Conservation (phyloP, 2,888 invertebrate species). For the Anoncus sp. region DNA sequence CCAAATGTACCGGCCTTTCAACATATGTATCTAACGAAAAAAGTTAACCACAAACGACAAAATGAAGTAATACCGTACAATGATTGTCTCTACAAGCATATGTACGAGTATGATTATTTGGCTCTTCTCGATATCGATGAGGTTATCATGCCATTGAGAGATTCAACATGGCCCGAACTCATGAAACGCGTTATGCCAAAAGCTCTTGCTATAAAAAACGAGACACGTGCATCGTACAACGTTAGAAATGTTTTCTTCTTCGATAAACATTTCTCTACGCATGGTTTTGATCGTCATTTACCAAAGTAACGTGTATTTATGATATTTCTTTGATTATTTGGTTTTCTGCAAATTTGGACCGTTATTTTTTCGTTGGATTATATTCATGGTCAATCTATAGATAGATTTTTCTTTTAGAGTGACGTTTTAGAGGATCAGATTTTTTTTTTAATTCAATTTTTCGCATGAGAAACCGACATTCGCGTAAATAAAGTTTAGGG, state of each 20-base stretch:
- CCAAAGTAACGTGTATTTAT: conserved; percentile 84
- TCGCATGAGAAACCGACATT: too few species aligned
- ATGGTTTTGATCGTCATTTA: conserved; percentile 91
- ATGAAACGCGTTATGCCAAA: conserved; percentile 90
- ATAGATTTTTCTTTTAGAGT: too few species aligned
- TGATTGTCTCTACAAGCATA: conserved; percentile 96
- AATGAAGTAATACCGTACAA: conserved; percentile 98
- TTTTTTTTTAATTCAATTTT: too few species aligned
- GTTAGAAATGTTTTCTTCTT: conserved; percentile 97
- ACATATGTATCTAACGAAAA: conserved; percentile 95
- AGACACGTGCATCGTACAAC: conserved; percentile 92
- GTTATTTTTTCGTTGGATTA: background rate
- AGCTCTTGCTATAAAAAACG: conserved; percentile 87
- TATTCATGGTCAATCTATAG: too few species aligned
- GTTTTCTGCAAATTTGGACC: background rate
- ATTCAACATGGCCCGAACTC: conserved; percentile 90
- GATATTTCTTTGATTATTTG: background rate
- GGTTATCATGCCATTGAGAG: conserved; percentile 95
- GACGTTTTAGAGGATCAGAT: too few species aligned
- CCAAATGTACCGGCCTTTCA: conserved; percentile 95
- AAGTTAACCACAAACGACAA: conserved; percentile 96
- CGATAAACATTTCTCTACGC: conserved; percentile 92
- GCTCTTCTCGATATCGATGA: conserved; percentile 97
- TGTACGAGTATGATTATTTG: conserved; percentile 95
- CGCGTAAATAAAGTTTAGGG: too few species aligned